Base-by-base conservation (phyloP, 2,888 invertebrate genomes). In the Ceriagrion tenellum region DNA sequence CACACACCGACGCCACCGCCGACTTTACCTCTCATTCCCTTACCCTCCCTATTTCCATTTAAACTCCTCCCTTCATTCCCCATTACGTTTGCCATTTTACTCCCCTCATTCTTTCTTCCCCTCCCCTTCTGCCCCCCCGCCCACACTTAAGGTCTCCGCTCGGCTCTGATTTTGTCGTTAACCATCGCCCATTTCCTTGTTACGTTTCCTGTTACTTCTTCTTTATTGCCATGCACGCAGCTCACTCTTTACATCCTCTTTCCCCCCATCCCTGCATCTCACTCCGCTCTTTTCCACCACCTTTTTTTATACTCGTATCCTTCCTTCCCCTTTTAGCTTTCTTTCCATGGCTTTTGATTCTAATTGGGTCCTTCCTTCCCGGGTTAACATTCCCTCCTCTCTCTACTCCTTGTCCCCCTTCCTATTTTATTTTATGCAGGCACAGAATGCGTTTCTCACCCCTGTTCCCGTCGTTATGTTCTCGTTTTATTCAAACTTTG, bases 151-250 rank as follows among this genome's bases (percentile, higher is more conserved):
- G 23, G 26, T n/a, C 35, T 81, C 69, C 20, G 10, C 69, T 26
- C 35, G 35, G 81, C 81, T 81, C 81, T 81, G 81, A 81, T 81
- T 81, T 81, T 35, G 81, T 81, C 81, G 81, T 81, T 81, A 81
- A 81, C 81, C 81, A 81, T 81, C 81, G 81, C 81, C 81, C 81
- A 35, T 81, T 81, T 81, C 81, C 81, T 81, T 81, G 81, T 81
- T 81, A 81, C 81, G 81, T 81, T 81, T 81, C 81, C 81, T 81
- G 81, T 81, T 81, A 81, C 81, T 81, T 13, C 81, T 81, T 81
- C 81, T 81, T 81, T 81, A 81, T 81, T 81, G 81, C 81, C 35
- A 81, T 18, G 81, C 81, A 35, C 13, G 18, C 81, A 12, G 12
- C 81, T 18, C 35, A 13, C 30, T 18, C 35, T 26, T n/a, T 35